phyloP scores from a whole-genome alignment of 2,888 invertebrate species.

The Allygus modestus region DNA sequence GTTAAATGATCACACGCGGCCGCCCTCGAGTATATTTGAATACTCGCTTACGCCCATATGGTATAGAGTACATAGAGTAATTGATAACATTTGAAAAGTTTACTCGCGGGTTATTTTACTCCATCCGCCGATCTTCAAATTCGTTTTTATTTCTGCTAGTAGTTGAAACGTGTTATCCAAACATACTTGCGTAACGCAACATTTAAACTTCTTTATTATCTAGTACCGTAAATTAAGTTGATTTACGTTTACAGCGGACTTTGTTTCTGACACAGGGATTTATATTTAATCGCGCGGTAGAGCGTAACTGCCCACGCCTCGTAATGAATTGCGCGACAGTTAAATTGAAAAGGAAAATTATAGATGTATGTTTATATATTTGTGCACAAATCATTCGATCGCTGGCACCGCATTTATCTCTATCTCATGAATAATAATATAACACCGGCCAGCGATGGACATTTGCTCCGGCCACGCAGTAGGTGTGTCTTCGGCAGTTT shows the following conservation, averaged over 20 bases:
- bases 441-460: background rate
- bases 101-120: too few species aligned
- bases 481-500: slow-evolving; percentile 2
- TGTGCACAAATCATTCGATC: slow-evolving; percentile 51
- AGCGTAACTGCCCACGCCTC: slow-evolving; percentile 33
- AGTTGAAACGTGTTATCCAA: too few species aligned
- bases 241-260: slow-evolving; percentile 4
- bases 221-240: background rate
- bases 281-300: slow-evolving; percentile 25
- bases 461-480: background rate
- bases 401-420: slow-evolving; percentile 53
- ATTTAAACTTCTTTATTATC: background rate
- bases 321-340: slow-evolving; percentile 47
- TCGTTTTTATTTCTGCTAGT: too few species aligned
- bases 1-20: too few species aligned
- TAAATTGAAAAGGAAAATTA: slow-evolving; percentile 56
- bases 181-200: too few species aligned
- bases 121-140: too few species aligned
- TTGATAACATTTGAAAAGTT: too few species aligned
- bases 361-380: slow-evolving; percentile 53
- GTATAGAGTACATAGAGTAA: too few species aligned
- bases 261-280: slow-evolving; percentile 19
- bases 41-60: too few species aligned
- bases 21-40: too few species aligned
- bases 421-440: slow-evolving; percentile 42